These are phyloP conservation scores for Globodera rostochiensis DNA, from an alignment of 1,140 invertebrate species.

Conservation along the genomic window DNA sequence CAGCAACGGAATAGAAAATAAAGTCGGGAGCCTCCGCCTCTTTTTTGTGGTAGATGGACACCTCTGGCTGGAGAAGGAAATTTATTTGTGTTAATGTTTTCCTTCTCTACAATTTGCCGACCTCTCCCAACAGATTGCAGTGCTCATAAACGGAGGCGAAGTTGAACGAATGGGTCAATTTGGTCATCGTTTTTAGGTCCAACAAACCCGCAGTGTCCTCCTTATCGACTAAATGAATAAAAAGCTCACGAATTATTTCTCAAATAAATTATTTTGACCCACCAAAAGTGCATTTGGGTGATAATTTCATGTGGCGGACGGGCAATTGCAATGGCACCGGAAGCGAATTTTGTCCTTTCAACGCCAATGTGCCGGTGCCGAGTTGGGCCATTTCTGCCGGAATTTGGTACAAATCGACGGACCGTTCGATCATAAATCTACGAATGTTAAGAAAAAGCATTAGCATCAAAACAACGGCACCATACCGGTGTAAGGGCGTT, in stretches of 20 bases:
- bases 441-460: background rate
- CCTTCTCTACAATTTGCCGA: background rate
- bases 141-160: constrained; percentile 38
- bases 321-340: background rate
- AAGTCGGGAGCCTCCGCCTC: constrained; percentile 26
- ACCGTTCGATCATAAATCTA: constrained; percentile 22
- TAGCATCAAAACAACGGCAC: no score
- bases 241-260: constrained; percentile 3
- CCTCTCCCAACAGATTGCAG: constrained; percentile 16
- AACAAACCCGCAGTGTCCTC: background rate
- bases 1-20: constrained; percentile 32
- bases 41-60: constrained; percentile 22
- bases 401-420: background rate
- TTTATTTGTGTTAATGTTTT: background rate
- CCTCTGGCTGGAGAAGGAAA: constrained; percentile 11
- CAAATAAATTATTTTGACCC: background rate
- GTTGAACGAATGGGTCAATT: constrained; percentile 15
- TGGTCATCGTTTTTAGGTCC: background rate
- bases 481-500: constrained; percentile 15
- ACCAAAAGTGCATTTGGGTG: constrained; percentile 5
- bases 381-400: background rate
- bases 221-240: background rate
- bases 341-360: background rate
- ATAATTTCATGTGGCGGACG: background rate
- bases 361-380: background rate